phyloP scores from a whole-genome alignment of 2,797 vertebrate species.

The Parotocinclus haroldoi region DNA sequence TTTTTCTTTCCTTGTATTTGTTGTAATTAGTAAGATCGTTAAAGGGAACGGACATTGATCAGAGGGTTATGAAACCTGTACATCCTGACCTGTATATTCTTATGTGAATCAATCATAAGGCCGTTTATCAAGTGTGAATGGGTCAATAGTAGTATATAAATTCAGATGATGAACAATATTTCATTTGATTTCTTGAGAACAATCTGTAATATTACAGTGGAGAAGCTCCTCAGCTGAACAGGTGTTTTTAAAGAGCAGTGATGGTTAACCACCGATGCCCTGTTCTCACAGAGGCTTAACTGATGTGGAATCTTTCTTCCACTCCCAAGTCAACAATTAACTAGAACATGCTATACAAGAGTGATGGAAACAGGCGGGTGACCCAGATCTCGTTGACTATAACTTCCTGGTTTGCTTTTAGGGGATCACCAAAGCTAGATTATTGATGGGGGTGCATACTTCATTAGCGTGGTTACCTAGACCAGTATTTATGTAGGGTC shows the following conservation, averaged over 20 bases:
- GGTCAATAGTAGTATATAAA: no score
- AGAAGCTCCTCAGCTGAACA: neutral
- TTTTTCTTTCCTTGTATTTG: no score
- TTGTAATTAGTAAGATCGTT: no score
- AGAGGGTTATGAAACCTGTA: no score
- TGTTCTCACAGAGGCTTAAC: slow-evolving; percentile 36
- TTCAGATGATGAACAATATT: no score
- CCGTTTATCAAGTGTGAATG: no score
- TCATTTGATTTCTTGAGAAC: neutral
- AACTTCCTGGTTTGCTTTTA: no score
- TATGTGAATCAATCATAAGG: no score
- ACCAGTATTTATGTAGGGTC: slow-evolving; percentile 12
- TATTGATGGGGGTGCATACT: no score
- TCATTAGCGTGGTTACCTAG: neutral
- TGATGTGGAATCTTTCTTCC: slow-evolving; percentile 18
- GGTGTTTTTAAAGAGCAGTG: slow-evolving; percentile 15
- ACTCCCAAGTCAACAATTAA: slow-evolving; percentile 61
- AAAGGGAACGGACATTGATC: no score
- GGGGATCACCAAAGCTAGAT: neutral
- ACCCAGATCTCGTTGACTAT: slow-evolving; percentile 45
- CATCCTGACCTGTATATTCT: no score
- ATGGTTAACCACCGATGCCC: slow-evolving; percentile 11
- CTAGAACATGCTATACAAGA: slow-evolving; percentile 35
- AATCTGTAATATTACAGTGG: neutral
- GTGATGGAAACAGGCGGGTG: slow-evolving; percentile 55